Conservation (phyloP, 1,140 invertebrate genomes). For the Drosophila nigromelanica region DNA sequence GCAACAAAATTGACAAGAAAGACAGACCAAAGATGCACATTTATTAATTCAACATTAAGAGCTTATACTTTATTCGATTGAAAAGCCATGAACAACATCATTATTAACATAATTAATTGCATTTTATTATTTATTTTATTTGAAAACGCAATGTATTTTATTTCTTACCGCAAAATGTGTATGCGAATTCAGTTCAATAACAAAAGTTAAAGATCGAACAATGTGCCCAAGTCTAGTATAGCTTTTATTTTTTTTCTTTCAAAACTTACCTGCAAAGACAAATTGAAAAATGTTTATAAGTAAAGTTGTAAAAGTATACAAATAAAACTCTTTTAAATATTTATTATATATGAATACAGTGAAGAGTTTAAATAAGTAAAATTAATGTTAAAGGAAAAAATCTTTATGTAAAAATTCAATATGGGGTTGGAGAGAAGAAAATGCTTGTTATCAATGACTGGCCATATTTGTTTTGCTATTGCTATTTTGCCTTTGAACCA, state of each 20-base stretch:
- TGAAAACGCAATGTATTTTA: not conserved
- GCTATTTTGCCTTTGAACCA: not conserved
- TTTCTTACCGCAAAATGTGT: too few relatives aligned
- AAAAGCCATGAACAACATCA: too few relatives aligned
- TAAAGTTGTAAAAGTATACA: not conserved
- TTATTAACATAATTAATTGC: not conserved
- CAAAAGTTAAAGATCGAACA: not conserved
- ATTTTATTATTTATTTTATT: not conserved
- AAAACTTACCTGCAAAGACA: slow-evolving; percentile 30
- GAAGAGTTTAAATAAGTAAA: too few relatives aligned
- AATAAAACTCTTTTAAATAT: too few relatives aligned
- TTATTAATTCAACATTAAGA: too few relatives aligned
- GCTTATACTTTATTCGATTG: too few relatives aligned
- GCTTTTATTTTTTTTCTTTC: too few relatives aligned
- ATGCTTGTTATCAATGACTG: too few relatives aligned
- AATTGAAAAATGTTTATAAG: not conserved
- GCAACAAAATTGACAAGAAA: slow-evolving; percentile 1
- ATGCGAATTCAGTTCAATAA: not conserved
- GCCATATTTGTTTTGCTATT: too few relatives aligned
- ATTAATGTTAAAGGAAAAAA: too few relatives aligned
- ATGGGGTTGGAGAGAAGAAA: too few relatives aligned
- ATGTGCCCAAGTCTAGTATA: not conserved
- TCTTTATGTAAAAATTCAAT: too few relatives aligned
- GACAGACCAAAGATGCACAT: not conserved
- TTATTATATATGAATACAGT: not conserved